These are phyloP conservation scores for Leptinotarsa peninsularis DNA, from an alignment of 2,888 invertebrate genomes.

Conservation along the genomic window DNA sequence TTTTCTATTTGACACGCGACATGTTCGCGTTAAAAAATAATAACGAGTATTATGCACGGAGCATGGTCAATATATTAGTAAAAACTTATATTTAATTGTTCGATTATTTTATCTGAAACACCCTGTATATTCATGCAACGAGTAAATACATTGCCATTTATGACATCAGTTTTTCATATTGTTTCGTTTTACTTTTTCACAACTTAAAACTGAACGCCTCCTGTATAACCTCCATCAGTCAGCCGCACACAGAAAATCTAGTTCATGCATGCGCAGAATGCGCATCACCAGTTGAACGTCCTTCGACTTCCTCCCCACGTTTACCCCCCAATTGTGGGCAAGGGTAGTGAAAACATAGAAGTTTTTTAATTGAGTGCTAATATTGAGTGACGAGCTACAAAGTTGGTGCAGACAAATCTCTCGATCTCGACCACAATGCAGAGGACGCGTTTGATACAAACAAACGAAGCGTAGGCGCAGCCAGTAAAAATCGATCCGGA, in stretches of 20 bases:
- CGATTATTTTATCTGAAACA: too few species aligned
- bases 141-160: too few species aligned
- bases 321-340: neutral
- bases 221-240: conserved; percentile 50
- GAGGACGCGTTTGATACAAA: conserved; percentile 32
- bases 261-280: conserved; percentile 33
- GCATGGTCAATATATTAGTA: too few species aligned
- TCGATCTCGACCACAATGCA: neutral
- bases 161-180: too few species aligned
- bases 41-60: too few species aligned
- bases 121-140: too few species aligned
- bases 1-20: too few species aligned
- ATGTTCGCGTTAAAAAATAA: too few species aligned
- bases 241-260: conserved; percentile 23
- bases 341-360: neutral
- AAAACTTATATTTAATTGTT: too few species aligned
- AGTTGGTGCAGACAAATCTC: neutral
- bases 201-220: too few species aligned
- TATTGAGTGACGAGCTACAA: neutral
- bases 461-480: conserved; percentile 25
- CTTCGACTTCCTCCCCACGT: conserved; percentile 12
- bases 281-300: conserved; percentile 39
- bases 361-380: neutral
- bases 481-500: conserved; percentile 27
- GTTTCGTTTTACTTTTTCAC: too few species aligned